These are phyloP conservation scores for Leptonema lineaticorne DNA, from an alignment of 1,140 invertebrate species.

Conservation along the genomic window DNA sequence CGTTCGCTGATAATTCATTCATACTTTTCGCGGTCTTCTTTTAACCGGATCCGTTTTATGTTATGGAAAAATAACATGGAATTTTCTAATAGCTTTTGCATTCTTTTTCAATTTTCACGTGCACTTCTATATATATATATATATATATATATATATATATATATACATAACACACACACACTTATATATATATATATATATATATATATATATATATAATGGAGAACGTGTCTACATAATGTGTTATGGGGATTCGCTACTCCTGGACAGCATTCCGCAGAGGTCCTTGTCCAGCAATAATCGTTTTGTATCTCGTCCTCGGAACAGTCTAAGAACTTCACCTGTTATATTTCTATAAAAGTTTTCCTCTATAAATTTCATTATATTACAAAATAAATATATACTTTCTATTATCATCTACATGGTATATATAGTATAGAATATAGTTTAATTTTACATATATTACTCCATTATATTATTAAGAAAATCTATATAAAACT, in stretches of 20 bases:
- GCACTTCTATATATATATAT: too few relatives aligned
- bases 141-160: too few relatives aligned
- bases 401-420: not conserved
- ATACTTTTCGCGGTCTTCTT: conserved; percentile 1
- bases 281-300: conserved; percentile 19
- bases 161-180: too few relatives aligned
- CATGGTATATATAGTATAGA: too few relatives aligned
- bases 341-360: not conserved
- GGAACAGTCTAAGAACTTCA: conserved; percentile 1
- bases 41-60: conserved; percentile 1
- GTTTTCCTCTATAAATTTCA: too few relatives aligned
- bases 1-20: not conserved
- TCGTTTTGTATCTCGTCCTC: conserved; percentile 16
- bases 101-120: too few relatives aligned
- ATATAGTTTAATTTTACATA: too few relatives aligned
- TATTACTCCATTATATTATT: too few relatives aligned
- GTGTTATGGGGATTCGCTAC: conserved; percentile 12
- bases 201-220: not conserved
- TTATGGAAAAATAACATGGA: too few relatives aligned
- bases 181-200: too few relatives aligned
- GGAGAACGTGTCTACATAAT: not conserved
- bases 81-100: too few relatives aligned
- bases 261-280: conserved; percentile 11
- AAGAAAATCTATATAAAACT: not conserved
- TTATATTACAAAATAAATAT: not conserved